Base-by-base conservation (phyloP, 2,113 vertebrate species). In the Columba janthina region DNA sequence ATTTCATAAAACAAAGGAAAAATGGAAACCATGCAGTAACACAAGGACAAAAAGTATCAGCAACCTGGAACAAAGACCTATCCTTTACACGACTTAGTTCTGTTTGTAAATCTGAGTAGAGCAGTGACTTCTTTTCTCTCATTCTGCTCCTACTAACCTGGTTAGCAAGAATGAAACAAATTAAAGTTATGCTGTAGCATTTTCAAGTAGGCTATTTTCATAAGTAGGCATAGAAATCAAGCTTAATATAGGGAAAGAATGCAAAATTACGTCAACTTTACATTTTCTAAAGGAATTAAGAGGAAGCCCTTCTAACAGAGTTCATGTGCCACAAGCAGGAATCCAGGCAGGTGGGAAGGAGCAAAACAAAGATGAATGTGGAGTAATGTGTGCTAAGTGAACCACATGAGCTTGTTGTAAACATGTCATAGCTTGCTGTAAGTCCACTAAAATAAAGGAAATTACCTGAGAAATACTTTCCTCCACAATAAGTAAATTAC, bases 1-100 rank as follows among this genome's bases (percentile, higher is more conserved):
- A 76, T 93, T 89, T 83, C 38, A 65, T 78, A 90, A 87, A 86
- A 85, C 46, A 96, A 94, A 85, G 58, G n/a, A 72, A 92, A 87
- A 93, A 88, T 22, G 38, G 50, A 76, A 92, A 88, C 28, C 58
- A 34, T 42, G 46, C 29, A 89, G 65, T 60, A 75, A 89, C 61
- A 77, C 42, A 51, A 84, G 64, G 60, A 65, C 71, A 94, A 93
- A 71, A 60, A 24, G 21, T 32, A 61, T 80, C 53, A 89, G 81
- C 73, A 90, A 80, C 26, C 73, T 86, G 76, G 76, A 93, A 82
- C 31, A 5, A 54, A 96, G 86, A 93, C 21, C 64, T 69, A 73
- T 38, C 36, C 38, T 74, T 91, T 75, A n/a, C 76, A 89, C 42
- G 28, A 64, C 54, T 58, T 32, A 51, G 32, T 67, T 78, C 29